Conservation (phyloP, 2,888 invertebrate species). For the Steromphala cineraria region DNA sequence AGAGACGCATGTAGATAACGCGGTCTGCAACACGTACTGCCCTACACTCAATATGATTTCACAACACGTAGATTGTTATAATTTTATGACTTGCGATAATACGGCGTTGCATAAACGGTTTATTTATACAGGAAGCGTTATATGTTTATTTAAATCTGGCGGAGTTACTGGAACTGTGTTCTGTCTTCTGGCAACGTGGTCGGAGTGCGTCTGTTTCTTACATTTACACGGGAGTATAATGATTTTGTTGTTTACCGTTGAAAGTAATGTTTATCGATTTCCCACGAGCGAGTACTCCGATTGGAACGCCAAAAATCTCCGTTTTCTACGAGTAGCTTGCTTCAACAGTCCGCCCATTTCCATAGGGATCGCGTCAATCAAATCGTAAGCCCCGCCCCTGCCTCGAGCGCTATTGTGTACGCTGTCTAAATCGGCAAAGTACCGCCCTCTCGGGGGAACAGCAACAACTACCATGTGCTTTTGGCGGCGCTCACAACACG, state of each 20-base stretch:
- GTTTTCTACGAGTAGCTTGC: background rate
- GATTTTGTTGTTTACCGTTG: conserved; percentile 12
- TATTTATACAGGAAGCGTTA: background rate
- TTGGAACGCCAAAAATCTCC: conserved; percentile 9
- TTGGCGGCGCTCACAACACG: background rate
- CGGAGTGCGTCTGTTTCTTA: background rate
- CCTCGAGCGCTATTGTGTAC: background rate
- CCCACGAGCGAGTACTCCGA: background rate
- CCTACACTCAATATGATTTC: too few relatives aligned
- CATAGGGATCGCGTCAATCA: background rate
- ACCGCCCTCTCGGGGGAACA: background rate
- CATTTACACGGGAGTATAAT: background rate
- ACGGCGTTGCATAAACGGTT: background rate
- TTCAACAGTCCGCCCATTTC: background rate
- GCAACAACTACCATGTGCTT: conserved; percentile 15
- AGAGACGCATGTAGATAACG: too few relatives aligned
- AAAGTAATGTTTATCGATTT: conserved; percentile 17
- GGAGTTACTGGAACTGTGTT: background rate
- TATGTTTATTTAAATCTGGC: background rate
- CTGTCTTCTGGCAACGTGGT: background rate
- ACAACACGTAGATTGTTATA: too few relatives aligned
- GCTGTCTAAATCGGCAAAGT: background rate
- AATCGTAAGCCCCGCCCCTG: background rate
- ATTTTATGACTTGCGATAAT: too few relatives aligned
- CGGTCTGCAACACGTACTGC: too few relatives aligned